Evolutionary conservation across 2,113 vertebrate genomes (phyloP).

Genomic region (Pseudonaja textilis): DNA sequence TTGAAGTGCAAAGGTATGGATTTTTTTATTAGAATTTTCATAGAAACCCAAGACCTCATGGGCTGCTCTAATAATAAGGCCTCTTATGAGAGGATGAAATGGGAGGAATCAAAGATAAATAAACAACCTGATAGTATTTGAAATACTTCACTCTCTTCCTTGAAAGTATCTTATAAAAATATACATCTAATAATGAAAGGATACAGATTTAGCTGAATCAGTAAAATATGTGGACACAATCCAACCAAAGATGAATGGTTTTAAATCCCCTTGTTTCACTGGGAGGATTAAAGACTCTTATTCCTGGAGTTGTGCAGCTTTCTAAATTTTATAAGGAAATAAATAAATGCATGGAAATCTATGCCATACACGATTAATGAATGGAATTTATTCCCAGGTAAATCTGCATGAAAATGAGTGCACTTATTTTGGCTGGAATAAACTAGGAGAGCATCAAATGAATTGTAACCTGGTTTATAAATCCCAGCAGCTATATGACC

Average conservation of each 20-base stretch:
- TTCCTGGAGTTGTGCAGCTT: not conserved
- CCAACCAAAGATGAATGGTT: not conserved
- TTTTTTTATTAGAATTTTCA: constrained; percentile 32
- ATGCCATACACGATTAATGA: not conserved
- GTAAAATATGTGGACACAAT: constrained; percentile 7
- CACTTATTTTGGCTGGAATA: not conserved
- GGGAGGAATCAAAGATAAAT: constrained; percentile 21
- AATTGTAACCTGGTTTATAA: not conserved
- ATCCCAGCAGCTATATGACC: not conserved
- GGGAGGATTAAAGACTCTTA: not conserved
- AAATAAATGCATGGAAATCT: not conserved
- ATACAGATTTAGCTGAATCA: constrained; percentile 9
- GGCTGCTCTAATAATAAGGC: not conserved
- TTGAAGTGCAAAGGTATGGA: constrained; percentile 5
- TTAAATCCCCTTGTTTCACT: not conserved
- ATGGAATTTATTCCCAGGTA: not conserved
- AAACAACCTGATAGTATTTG: not conserved
- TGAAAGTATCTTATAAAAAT: constrained; percentile 16
- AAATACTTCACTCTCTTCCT: not conserved
- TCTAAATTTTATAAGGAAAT: not conserved
- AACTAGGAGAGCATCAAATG: not conserved
- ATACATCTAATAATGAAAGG: constrained; percentile 16
- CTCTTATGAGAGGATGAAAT: not conserved
- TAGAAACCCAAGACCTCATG: not conserved
- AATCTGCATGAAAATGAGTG: not conserved